Evolutionary conservation across 2,888 invertebrate genomes (phyloP), one percentile per base, ranked within the genome.

Genomic region (Odontocerum albicorne): DNA sequence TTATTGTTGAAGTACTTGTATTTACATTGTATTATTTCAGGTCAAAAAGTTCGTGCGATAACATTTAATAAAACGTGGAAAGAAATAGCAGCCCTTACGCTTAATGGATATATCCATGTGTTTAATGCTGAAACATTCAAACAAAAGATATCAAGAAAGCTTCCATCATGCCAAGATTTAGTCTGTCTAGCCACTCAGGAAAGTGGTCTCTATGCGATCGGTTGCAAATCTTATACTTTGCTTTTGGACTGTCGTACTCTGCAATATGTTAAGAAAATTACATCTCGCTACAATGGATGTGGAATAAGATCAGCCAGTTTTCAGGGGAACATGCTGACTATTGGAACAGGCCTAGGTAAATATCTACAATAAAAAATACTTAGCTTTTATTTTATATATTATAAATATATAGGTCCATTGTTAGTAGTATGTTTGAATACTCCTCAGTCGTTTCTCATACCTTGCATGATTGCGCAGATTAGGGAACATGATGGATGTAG

Each of bases 61-160:
- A 88, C 90, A 15, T 96, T 92, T 70, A 95, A 96, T 74, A 82
- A 86, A 64, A 83, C 84, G 13, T 89, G 89, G 71, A 85, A 88
- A 63, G 95, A 96, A 75, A 84, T 96, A 55, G 95, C 93, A 0
- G 93, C 93, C 7, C 77, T 96, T 2, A 94, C 95, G 0, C 77
- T 96, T 7, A 96, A 96, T 73, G 94, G 94, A 1, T 95, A 89
- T 72, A 91, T 96, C 68, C 96, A 96, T 74, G 87, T 96, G 64
- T 96, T 95, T 86, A 91, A 87, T 74, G 91, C 93, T 0, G 88
- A 92, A 71, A 87, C 86, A 8, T 95, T 96, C 72, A 84, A 85
- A 58, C 94, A 95, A 80, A 92, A 89, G 68, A 81, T 91, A 64
- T 91, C 92, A 4, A 77, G 90, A 50, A 92, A 92, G 71, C 77